Evolutionary conservation across 2,888 invertebrate genomes (phyloP).

Genomic region (Cheilosia vulpina): DNA sequence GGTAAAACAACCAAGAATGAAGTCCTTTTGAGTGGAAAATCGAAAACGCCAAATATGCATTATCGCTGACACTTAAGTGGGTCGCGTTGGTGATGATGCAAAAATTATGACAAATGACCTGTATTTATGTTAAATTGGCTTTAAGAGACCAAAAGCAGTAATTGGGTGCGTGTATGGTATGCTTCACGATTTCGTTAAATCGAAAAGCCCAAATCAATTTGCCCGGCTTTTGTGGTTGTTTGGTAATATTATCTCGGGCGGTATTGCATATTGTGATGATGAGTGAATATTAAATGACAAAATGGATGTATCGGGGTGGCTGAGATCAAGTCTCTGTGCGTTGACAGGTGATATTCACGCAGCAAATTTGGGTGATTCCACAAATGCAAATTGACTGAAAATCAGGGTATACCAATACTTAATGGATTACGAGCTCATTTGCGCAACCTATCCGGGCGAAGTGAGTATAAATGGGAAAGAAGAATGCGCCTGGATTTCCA

Average conservation of each 20-base stretch:
- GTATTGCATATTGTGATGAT: not conserved
- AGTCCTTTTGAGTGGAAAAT: not conserved
- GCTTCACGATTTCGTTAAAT: constrained; percentile 1
- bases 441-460: too few relatives aligned
- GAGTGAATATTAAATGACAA: constrained; percentile 14
- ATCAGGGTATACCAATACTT: too few relatives aligned
- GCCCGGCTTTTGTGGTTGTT: constrained; percentile 1
- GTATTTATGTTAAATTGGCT: constrained; percentile 49
- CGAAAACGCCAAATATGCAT: constrained; percentile 31
- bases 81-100: constrained; percentile 2
- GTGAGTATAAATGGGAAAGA: too few relatives aligned
- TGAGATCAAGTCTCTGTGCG: not conserved
- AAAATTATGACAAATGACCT: constrained; percentile 28
- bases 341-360: not conserved
- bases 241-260: not conserved
- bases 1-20: not conserved
- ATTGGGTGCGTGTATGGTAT: too few relatives aligned
- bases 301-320: not conserved
- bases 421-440: too few relatives aligned
- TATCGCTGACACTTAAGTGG: constrained; percentile 46
- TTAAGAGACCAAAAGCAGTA: constrained; percentile 34
- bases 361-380: constrained; percentile 1
- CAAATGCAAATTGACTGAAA: not conserved
- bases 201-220: not conserved
- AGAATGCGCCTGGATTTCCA: too few relatives aligned